A percentile compares a stretch with the other conserved stretches of the same genome.
Conservation (phyloP, 2,888 invertebrate species). For the Diplolepis rosae region DNA sequence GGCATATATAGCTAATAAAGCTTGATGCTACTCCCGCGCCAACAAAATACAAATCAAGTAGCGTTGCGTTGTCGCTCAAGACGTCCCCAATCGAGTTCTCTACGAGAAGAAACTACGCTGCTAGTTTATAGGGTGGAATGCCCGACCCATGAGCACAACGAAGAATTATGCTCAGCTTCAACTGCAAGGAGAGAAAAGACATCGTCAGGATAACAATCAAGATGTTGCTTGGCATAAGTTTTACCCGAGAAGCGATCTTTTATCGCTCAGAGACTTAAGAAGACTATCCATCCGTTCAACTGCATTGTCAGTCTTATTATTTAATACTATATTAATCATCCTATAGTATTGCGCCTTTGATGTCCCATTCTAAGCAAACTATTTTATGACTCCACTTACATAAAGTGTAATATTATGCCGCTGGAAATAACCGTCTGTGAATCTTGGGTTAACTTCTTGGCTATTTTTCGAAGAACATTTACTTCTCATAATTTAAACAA, state of each 20-base stretch:
- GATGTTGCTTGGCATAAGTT: slow-evolving; percentile 34
- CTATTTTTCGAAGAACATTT: no score
- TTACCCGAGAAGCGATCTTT: slow-evolving; percentile 9
- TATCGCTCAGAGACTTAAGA: slow-evolving; percentile 32
- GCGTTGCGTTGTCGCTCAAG: slow-evolving; percentile 35
- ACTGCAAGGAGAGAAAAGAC: slow-evolving; percentile 10
- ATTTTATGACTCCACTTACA: not conserved
- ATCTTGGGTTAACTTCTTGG: no score
- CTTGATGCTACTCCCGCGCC: slow-evolving; percentile 35
- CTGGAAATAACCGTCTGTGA: not conserved
- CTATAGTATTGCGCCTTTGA: not conserved
- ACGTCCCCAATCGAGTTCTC: slow-evolving; percentile 1
- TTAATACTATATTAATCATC: slow-evolving; percentile 8
- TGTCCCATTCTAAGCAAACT: not conserved
- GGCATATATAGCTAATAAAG: slow-evolving; percentile 45
- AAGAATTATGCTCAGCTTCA: slow-evolving; percentile 30
- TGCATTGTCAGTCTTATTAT: not conserved
- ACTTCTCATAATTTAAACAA: no score
- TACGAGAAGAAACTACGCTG: slow-evolving; percentile 8
- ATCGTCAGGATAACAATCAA: slow-evolving; percentile 35
- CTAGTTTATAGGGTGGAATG: slow-evolving; percentile 32
- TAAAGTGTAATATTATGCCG: slow-evolving; percentile 5
- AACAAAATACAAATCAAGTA: slow-evolving; percentile 44
- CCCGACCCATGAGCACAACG: slow-evolving; percentile 19
- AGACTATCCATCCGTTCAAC: not conserved